Evolutionary conservation across 2,888 invertebrate species (phyloP), one percentile per base, ranked within the genome.

Genomic region (Sarcophaga rosellei): DNA sequence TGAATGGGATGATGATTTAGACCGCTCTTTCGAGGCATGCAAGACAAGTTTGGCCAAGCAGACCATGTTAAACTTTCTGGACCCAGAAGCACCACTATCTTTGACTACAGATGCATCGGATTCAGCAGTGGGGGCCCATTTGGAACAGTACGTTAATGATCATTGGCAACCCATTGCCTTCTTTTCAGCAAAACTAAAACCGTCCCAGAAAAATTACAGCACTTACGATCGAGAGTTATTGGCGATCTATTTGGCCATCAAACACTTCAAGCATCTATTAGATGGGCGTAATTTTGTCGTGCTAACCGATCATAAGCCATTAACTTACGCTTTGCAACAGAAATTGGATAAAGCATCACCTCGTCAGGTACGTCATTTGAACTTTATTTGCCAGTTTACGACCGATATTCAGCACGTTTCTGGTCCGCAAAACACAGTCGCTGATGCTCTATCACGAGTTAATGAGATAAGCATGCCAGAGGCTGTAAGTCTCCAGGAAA

Each of bases 361-460:
- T 47, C 23, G 69, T 62, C 78, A 70, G 25, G 20, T 62, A 12
- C 61, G 62, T 12, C 61, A 78, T 8, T 69, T 69, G 4, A 47
- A 77, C 10, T 77, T 68, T 4, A 77, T 77, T 47, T 21, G 70
- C 10, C 23, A 77, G 35, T 76, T n/a, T 47, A 76, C 76, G 12
- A 66, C 89, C 47, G 90, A 91, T 0, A 88, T 93, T 0, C 90
- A 90, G 68, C 88, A 89, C 73, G 89, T 88, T 17, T 77, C 68
- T 6, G 69, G 59, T 45, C 45, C 61, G 5, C 20, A 74, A 25
- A 74, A 74, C n/a, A 63, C 23, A 15, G 74, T 74, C 4, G 63
- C 74, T 44, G 73, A 62, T 45, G 45, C 61, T 8, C 62, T 62
- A 4, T 74, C 73, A 17, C 21, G 73, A 44, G 62, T 74, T 6